Percentiles rank a stretch among this genome's conserved stretches.
Conservation (phyloP, 1,140 invertebrate species). For the Papilio dardanus region DNA sequence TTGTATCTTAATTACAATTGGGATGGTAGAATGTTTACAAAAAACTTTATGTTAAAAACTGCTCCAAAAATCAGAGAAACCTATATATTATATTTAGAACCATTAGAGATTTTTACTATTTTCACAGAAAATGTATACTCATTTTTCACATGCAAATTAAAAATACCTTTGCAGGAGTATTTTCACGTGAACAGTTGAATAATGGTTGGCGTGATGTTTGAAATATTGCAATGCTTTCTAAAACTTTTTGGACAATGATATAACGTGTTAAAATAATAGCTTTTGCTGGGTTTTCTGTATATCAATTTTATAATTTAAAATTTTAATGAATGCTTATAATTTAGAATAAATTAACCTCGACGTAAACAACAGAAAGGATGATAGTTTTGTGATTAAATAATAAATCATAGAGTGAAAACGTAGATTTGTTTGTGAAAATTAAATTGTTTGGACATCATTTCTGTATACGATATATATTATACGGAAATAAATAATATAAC, state of each 20-base stretch:
- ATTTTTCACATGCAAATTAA: neutral
- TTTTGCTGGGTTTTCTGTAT: neutral
- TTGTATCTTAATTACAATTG: too few species aligned
- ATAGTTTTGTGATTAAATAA: too few species aligned
- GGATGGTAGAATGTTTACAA: too few species aligned
- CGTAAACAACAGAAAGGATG: neutral
- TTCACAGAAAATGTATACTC: neutral
- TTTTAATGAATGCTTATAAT: neutral
- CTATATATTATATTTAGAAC: neutral
- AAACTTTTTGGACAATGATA: neutral
- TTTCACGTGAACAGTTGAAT: slow-evolving; percentile 7
- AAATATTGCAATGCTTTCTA: neutral
- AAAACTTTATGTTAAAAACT: neutral
- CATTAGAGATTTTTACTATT: neutral
- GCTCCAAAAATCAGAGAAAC: neutral
- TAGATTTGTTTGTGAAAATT: neutral
- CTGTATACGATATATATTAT: neutral
- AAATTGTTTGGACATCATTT: neutral
- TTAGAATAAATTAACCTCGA: neutral
- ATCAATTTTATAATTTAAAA: neutral
- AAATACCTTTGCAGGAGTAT: neutral
- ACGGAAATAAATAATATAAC: too few species aligned
- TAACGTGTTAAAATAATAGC: neutral
- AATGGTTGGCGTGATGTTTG: slow-evolving; percentile 3
- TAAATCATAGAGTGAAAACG: neutral